phyloP scores from a whole-genome alignment of 2,888 invertebrate species.

The Callyntrura sp. region DNA sequence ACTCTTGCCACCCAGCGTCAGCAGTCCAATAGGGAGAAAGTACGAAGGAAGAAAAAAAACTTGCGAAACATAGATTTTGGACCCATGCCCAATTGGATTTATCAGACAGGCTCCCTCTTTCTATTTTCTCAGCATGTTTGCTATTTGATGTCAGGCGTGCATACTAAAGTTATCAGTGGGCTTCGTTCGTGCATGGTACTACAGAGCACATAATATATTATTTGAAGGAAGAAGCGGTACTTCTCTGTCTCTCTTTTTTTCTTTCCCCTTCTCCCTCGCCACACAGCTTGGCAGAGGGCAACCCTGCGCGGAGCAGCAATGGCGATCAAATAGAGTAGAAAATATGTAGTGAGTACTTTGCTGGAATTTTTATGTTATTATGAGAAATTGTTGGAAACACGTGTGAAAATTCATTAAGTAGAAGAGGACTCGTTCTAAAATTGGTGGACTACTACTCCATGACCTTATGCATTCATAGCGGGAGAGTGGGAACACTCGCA shows the following conservation, averaged over 20 bases:
- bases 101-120: background rate
- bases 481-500: background rate
- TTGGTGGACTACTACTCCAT: background rate
- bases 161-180: background rate
- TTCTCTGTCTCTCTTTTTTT: conserved; percentile 20
- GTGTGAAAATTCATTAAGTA: conserved; percentile 61
- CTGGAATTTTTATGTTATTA: conserved; percentile 37
- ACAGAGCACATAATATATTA: background rate
- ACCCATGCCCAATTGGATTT: conserved; percentile 70
- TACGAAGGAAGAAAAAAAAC: conserved; percentile 15
- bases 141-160: background rate
- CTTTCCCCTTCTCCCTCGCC: conserved; percentile 8
- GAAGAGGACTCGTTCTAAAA: background rate
- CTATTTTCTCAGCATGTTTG: conserved; percentile 13
- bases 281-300: background rate
- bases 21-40: conserved; percentile 6
- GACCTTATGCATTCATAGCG: background rate
- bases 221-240: background rate
- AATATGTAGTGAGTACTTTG: conserved; percentile 45
- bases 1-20: background rate
- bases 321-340: conserved; percentile 19
- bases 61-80: conserved; percentile 56
- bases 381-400: conserved; percentile 20
- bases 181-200: conserved; percentile 31
- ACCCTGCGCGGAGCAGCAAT: background rate